phyloP scores from a whole-genome alignment of 2,113 vertebrate species.

The Ovibos moschatus region DNA sequence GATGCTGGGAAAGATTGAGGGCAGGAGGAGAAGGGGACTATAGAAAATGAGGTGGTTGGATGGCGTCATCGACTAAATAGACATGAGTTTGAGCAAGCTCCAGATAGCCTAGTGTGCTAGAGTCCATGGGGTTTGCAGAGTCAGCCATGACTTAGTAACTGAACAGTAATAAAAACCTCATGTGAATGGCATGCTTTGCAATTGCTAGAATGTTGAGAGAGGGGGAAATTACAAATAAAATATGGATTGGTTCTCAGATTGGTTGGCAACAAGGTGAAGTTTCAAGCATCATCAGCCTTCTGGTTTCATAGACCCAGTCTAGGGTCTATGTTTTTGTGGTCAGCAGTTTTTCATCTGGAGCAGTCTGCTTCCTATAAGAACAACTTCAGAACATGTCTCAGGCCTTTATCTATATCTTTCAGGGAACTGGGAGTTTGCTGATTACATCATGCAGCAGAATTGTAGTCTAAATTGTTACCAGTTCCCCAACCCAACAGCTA shows the following conservation, averaged over 20 bases:
- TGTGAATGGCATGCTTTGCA: neutral
- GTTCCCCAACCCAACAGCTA: neutral
- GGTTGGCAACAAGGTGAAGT: neutral
- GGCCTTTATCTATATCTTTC: neutral
- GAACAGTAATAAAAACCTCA: neutral
- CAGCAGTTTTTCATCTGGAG: neutral
- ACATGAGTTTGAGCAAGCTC: neutral
- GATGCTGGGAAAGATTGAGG: neutral
- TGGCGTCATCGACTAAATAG: neutral
- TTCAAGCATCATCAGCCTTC: neutral
- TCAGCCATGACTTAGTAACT: neutral
- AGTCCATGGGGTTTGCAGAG: neutral
- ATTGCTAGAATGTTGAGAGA: neutral
- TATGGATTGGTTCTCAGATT: neutral
- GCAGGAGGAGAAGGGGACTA: neutral
- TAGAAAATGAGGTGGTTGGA: neutral
- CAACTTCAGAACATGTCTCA: neutral
- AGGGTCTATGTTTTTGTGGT: neutral
- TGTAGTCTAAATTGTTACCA: neutral
- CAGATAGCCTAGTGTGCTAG: neutral
- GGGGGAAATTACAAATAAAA: neutral
- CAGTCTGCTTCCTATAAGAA: neutral
- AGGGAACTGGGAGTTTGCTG: neutral
- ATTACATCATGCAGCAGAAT: neutral
- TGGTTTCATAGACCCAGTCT: neutral